Conservation (phyloP, 2,888 invertebrate genomes). For the Caenorhabditis drosophilae region DNA sequence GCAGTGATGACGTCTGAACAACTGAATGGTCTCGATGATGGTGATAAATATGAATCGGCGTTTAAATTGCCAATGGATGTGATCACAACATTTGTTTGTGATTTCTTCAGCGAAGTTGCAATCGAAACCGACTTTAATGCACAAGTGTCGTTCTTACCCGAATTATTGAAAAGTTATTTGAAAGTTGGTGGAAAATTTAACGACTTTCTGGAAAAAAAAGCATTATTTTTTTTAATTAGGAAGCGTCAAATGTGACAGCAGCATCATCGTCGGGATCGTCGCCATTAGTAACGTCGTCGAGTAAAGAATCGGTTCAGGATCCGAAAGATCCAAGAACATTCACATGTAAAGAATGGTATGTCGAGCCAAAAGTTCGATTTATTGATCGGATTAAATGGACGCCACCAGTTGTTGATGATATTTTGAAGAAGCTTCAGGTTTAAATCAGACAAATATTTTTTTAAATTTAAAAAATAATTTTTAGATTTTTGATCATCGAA, state of each 20-base stretch:
- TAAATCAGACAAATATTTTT: neutral
- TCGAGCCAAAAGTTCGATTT: conserved; percentile 79
- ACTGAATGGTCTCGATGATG: conserved; percentile 31
- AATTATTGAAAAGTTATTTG: conserved; percentile 87
- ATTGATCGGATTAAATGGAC: conserved; percentile 75
- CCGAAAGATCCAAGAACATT: conserved; percentile 83
- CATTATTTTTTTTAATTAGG: neutral
- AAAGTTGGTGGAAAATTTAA: conserved; percentile 8
- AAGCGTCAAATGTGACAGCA: neutral
- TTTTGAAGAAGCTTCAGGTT: conserved; percentile 83
- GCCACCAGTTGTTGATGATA: conserved; percentile 97
- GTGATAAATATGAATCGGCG: conserved; percentile 48
- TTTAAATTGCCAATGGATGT: conserved; percentile 22
- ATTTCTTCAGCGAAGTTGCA: conserved; percentile 95
- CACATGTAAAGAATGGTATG: conserved; percentile 91
- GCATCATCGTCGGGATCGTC: conserved; percentile 13
- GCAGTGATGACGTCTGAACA: conserved; percentile 49
- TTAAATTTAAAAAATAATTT: conserved; percentile 6
- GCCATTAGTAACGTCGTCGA: conserved; percentile 6
- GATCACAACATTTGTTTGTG: conserved; percentile 90
- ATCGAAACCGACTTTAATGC: conserved; percentile 82
- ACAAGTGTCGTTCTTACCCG: conserved; percentile 90
- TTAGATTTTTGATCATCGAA: conserved; percentile 88
- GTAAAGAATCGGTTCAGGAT: conserved; percentile 14
- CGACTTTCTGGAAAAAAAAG: neutral